Percentiles rank a stretch among this genome's conserved stretches.
These are phyloP conservation scores for Lophura nycthemera DNA, from an alignment of 2,113 vertebrate species.

Conservation along the genomic window DNA sequence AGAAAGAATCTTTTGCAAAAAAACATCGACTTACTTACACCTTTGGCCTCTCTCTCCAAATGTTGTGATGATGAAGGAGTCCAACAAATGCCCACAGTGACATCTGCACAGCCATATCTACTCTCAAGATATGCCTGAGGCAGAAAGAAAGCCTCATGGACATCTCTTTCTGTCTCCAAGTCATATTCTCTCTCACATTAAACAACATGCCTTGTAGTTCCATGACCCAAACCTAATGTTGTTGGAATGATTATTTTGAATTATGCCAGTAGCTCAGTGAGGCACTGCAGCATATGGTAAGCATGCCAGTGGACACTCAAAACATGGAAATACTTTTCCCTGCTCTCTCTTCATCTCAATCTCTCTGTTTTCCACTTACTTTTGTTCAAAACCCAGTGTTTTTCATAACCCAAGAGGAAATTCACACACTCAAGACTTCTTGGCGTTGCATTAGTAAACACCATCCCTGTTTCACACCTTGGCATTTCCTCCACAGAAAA, in stretches of 20 bases:
- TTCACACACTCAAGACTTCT: neutral
- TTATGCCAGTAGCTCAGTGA: neutral
- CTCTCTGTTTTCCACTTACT: neutral
- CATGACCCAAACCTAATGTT: neutral
- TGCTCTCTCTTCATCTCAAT: neutral
- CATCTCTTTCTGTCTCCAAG: neutral
- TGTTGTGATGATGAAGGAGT: neutral
- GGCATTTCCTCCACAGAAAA: neutral
- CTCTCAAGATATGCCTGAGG: neutral
- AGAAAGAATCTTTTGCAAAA: neutral
- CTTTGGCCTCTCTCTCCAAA: neutral
- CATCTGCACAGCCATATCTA: neutral
- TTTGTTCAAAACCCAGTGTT: neutral
- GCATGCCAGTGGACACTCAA: neutral
- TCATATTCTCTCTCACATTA: neutral
- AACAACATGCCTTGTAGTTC: neutral
- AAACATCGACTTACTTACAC: neutral
- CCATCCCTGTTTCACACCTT: neutral
- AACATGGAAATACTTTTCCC: neutral
- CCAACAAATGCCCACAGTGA: neutral
- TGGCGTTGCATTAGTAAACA: neutral
- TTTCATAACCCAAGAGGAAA: neutral
- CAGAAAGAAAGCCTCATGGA: neutral
- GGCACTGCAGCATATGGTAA: neutral
- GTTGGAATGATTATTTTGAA: neutral